These are phyloP conservation scores for Periparus ater DNA, from an alignment of 2,797 vertebrate species.

Conservation along the genomic window DNA sequence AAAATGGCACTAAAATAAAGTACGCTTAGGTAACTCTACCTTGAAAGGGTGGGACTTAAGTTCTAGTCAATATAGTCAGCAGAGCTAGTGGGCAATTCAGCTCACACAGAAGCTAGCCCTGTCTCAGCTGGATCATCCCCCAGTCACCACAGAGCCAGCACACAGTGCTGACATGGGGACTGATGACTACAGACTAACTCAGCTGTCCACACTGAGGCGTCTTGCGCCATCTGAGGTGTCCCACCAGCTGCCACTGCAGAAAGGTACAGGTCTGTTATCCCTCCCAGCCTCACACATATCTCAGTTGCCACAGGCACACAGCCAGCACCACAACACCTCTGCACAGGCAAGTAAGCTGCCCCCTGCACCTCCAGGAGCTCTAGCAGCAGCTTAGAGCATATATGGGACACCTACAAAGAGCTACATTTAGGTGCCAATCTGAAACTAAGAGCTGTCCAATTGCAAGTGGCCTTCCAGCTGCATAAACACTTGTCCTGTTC, in stretches of 20 bases:
- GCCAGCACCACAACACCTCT: neutral
- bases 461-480: neutral
- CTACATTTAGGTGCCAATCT: neutral
- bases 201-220: neutral
- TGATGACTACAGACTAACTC: neutral
- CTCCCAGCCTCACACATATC: fast-evolving
- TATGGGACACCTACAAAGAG: neutral
- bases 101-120: neutral
- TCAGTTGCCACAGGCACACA: neutral
- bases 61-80: neutral
- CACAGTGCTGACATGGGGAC: neutral
- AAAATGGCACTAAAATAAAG: neutral
- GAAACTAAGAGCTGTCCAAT: neutral
- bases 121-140: neutral
- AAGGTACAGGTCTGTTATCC: neutral
- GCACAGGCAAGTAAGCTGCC: fast-evolving
- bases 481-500: neutral
- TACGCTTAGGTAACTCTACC: neutral
- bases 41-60: neutral
- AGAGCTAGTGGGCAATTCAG: neutral
- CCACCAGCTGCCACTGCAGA: neutral
- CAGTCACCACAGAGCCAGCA: neutral
- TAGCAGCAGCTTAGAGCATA: neutral
- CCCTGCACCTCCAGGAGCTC: neutral
- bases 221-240: neutral